These are phyloP conservation scores for Remorina albescens DNA, from an alignment of 2,797 vertebrate species.

Conservation along the genomic window DNA sequence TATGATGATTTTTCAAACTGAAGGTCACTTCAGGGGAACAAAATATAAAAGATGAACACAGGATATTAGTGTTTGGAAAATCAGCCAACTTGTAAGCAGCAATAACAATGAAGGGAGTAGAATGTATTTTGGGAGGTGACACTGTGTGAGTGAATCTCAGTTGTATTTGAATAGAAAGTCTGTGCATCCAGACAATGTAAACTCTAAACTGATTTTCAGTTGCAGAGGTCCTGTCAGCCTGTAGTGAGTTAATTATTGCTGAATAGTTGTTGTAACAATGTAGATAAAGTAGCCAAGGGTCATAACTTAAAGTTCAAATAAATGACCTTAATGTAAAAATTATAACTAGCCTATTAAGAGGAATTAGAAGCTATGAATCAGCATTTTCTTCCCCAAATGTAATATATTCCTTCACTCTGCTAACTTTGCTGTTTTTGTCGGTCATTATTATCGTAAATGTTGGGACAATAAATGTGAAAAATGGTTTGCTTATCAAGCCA, in stretches of 20 bases:
- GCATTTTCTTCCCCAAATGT: slow-evolving; percentile 52
- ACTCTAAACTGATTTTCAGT: slow-evolving; percentile 52
- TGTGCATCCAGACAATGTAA: slow-evolving; percentile 15
- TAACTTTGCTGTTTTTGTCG: slow-evolving; percentile 64
- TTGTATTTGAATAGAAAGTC: slow-evolving; percentile 25
- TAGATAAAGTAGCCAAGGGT: slow-evolving; percentile 54
- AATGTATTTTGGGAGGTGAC: slow-evolving; percentile 1
- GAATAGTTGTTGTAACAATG: slow-evolving; percentile 61
- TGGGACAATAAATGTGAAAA: slow-evolving; percentile 74
- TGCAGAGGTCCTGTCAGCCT: slow-evolving; percentile 23
- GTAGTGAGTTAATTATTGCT: slow-evolving; percentile 69
- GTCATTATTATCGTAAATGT: slow-evolving; percentile 68
- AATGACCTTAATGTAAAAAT: slow-evolving; percentile 64
- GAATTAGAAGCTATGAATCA: slow-evolving; percentile 70
- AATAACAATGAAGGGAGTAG: slow-evolving; percentile 12
- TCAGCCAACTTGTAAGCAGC: background rate
- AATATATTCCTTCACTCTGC: slow-evolving; percentile 62
- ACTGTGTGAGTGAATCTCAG: slow-evolving; percentile 19
- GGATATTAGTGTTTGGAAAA: background rate
- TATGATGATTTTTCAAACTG: background rate
- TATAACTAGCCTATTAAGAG: slow-evolving; percentile 64
- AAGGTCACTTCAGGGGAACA: background rate
- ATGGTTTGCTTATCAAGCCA: slow-evolving; percentile 75
- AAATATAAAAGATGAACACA: background rate
- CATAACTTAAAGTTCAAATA: slow-evolving; percentile 56